Conservation (phyloP, 1,140 invertebrate genomes). For the Leptonema lineaticorne region DNA sequence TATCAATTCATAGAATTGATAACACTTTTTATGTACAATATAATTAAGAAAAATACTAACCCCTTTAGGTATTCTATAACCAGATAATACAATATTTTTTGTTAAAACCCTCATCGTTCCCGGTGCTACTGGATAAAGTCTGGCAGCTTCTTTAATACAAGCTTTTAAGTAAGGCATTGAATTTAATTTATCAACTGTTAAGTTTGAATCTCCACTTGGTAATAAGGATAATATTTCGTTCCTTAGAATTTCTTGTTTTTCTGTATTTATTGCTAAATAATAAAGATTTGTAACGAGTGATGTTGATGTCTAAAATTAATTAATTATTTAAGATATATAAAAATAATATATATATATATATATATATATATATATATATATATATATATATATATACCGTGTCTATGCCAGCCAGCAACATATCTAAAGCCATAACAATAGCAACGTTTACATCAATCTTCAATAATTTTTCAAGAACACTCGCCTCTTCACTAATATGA, state of each 20-base stretch:
- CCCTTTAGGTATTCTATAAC: conserved; percentile 62
- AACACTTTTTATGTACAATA: background rate
- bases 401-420: conserved; percentile 74
- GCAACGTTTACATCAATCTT: conserved; percentile 58
- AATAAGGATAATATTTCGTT: conserved; percentile 56
- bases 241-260: conserved; percentile 58
- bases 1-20: background rate
- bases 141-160: conserved; percentile 65
- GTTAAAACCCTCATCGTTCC: conserved; percentile 55
- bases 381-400: conserved; percentile 57
- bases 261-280: conserved; percentile 57
- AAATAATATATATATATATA: too few relatives aligned
- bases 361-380: conserved; percentile 20
- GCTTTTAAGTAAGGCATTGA: conserved; percentile 64
- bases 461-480: conserved; percentile 59
- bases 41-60: conserved; percentile 48
- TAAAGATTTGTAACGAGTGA: conserved; percentile 53
- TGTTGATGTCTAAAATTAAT: conserved; percentile 45
- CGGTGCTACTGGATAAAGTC: conserved; percentile 57
- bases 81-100: conserved; percentile 58
- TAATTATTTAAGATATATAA: conserved; percentile 3
- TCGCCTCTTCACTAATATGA: conserved; percentile 44
- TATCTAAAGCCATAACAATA: conserved; percentile 68
- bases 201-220: conserved; percentile 48
- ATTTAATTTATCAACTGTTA: conserved; percentile 58